Evolutionary conservation across 2,888 invertebrate species (phyloP).

Genomic region (Luperina testacea): DNA sequence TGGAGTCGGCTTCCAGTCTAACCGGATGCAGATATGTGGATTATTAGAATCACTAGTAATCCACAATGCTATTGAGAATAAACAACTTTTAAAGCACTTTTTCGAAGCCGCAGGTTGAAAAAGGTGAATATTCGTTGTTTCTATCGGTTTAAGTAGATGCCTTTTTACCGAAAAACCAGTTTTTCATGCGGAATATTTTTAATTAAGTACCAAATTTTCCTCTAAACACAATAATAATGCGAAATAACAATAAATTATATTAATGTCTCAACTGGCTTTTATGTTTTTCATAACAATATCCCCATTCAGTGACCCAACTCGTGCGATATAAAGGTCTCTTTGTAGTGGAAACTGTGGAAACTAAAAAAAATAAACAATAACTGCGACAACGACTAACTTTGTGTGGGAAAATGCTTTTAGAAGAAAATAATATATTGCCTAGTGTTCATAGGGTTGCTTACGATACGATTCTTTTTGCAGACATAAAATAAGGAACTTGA

Average conservation of each 20-base stretch:
- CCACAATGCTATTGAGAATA: not conserved
- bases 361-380: constrained; percentile 58
- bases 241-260: constrained; percentile 42
- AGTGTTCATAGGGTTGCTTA: constrained; percentile 29
- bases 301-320: constrained; percentile 48
- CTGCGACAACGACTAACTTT: constrained; percentile 57
- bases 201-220: not conserved
- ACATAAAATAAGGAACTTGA: constrained; percentile 7
- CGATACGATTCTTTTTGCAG: constrained; percentile 5
- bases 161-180: not conserved
- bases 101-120: not conserved
- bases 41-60: too few relatives aligned
- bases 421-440: constrained; percentile 54
- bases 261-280: constrained; percentile 48
- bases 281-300: constrained; percentile 47
- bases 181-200: not conserved
- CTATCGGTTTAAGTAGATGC: not conserved
- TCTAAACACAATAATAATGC: constrained; percentile 12
- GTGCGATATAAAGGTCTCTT: constrained; percentile 52
- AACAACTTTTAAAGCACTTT: not conserved
- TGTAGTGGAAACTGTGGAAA: constrained; percentile 36
- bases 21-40: not conserved
- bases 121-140: too few relatives aligned
- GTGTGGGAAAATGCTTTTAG: constrained; percentile 58
- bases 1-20: not conserved